Evolutionary conservation across 2,113 vertebrate species (phyloP), one percentile per base, ranked within the genome.

Genomic region (Neopipo cinnamomea): DNA sequence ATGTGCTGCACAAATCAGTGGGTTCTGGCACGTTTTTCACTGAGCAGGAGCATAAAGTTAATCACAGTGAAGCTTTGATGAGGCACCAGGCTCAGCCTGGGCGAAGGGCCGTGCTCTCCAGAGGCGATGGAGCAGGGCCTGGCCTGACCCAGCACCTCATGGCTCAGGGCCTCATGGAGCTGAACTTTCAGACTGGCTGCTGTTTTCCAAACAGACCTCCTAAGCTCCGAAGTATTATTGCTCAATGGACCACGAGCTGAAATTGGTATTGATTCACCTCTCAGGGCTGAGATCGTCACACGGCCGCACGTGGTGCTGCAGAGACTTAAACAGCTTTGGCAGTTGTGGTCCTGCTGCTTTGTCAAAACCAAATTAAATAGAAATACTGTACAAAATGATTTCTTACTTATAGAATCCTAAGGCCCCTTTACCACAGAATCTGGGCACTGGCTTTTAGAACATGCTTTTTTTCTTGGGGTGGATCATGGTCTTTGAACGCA

Each of bases 201-300:
- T 92, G 65, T 91, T 89, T 92, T 91, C 85, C 84, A 88, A 35
- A 74, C 11, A 4, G 84, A 30, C n/a, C 71, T 55, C 58, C 62
- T 31, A 8, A 83, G 44, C 92, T 94, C 87, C 47, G 23, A 61
- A 95, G 41, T 47, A 47, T 85, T 47, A 44, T 80, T 94, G 85
- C 92, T 88, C 41, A 42, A 1, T 9, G 5, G 44, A 49, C 41
- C 84, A 35, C 71, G 33, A 25, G 74, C 71, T 97, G 81, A 44
- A 91, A 78, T 86, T 8, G 33, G 15, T 89, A 94, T 93, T 65
- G 95, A 96, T 94, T 93, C 72, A 79, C 71, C 92, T 94, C 55
- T 83, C 50, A 8, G 90, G 65, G 66, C 85, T 63, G 62, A 2
- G n/a, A 42, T 63, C 5, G 1, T 49, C 52, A 8, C 67, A 25